Evolutionary conservation across 2,797 vertebrate genomes (phyloP).

Genomic region (Poeciliopsis turneri): DNA sequence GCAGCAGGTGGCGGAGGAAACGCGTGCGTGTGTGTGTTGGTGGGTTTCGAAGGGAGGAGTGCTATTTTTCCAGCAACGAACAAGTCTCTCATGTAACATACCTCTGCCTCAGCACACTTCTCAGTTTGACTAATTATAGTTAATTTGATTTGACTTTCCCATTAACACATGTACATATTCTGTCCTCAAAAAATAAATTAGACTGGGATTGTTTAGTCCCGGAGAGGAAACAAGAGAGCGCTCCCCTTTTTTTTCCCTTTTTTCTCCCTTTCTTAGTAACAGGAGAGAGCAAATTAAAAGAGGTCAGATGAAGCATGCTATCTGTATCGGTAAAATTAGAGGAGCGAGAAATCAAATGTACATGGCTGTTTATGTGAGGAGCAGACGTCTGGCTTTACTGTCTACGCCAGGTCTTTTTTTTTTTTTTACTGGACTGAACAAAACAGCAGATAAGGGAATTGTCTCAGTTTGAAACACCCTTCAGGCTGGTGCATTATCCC

Average conservation of each 20-base stretch:
- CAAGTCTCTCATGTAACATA: conserved; percentile 69
- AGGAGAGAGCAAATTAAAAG: conserved; percentile 80
- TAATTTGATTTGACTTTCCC: conserved; percentile 84
- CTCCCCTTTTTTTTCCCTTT: conserved; percentile 15
- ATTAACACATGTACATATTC: conserved; percentile 87
- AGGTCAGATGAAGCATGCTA: conserved; percentile 80
- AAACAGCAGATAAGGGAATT: conserved; percentile 54
- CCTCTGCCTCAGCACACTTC: conserved; percentile 72
- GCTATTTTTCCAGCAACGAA: conserved; percentile 44
- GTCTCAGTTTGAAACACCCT: conserved; percentile 56
- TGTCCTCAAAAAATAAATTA: conserved; percentile 87
- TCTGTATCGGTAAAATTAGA: conserved; percentile 79
- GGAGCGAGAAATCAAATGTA: conserved; percentile 23
- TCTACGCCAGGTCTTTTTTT: conserved; percentile 52
- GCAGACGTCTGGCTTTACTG: conserved; percentile 68
- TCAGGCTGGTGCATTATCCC: conserved; percentile 59
- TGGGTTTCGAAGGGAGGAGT: conserved; percentile 20
- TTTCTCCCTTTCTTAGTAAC: conserved; percentile 50
- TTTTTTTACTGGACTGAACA: conserved; percentile 35
- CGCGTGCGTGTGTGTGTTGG: conserved; percentile 20
- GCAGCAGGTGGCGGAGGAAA: conserved; percentile 55
- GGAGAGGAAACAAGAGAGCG: conserved; percentile 76
- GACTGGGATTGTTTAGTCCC: conserved; percentile 87
- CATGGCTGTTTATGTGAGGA: conserved; percentile 15
- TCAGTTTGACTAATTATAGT: conserved; percentile 84